Conservation (phyloP, 2,113 vertebrate species). For the Motacilla tschutschensis region DNA sequence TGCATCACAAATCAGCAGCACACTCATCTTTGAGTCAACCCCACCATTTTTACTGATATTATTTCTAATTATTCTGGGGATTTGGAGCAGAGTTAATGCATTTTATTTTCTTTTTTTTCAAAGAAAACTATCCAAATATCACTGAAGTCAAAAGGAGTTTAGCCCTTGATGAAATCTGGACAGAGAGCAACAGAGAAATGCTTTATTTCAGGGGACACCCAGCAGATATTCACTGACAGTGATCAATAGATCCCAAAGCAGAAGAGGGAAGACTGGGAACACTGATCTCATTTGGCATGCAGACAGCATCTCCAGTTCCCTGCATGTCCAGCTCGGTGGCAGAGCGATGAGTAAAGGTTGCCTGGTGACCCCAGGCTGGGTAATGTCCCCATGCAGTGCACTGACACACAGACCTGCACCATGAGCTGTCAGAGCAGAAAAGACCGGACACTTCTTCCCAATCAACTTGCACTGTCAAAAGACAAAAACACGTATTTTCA, state of each 20-base stretch:
- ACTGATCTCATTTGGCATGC: constrained; percentile 38
- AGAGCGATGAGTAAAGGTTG: neutral
- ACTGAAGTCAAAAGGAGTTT: neutral
- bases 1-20: neutral
- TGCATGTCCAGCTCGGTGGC: neutral
- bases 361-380: neutral
- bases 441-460: neutral
- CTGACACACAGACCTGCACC: neutral
- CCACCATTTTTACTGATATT: neutral
- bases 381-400: neutral
- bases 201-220: neutral
- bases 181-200: neutral
- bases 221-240: neutral
- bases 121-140: neutral
- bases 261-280: neutral
- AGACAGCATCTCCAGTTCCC: neutral
- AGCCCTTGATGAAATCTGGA: neutral
- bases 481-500: constrained; percentile 3
- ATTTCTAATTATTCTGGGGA: neutral
- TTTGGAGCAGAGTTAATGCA: neutral
- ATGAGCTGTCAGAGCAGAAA: constrained; percentile 8
- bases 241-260: neutral
- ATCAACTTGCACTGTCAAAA: constrained; percentile 21
- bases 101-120: neutral
- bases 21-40: neutral